phyloP scores from a whole-genome alignment of 2,797 vertebrate species.

The Acridotheres tristis region DNA sequence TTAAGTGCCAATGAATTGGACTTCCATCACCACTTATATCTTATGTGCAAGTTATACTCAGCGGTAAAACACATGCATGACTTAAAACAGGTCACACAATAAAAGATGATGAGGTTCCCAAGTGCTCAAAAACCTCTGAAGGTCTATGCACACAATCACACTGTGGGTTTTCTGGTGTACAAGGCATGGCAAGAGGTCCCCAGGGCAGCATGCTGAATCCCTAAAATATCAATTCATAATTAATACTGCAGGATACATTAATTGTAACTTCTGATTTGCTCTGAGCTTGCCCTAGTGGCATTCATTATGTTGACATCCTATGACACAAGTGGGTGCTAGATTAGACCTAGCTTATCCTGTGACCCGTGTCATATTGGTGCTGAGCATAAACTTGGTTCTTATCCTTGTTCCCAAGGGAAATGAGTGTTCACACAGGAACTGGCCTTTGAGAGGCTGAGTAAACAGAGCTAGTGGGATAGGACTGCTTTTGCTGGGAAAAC shows the following conservation, averaged over 20 bases:
- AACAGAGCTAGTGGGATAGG: neutral
- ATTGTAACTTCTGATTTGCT: constrained; percentile 10
- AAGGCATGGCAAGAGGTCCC: neutral
- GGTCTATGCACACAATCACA: neutral
- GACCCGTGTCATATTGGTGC: neutral
- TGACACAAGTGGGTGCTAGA: neutral
- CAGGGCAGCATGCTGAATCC: neutral
- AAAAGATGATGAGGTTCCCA: neutral
- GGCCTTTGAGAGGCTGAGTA: neutral
- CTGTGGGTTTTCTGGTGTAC: neutral
- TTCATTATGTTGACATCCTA: neutral
- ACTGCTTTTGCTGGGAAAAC: neutral
- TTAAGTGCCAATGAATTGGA: neutral
- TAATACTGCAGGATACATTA: neutral
- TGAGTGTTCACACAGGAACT: neutral
- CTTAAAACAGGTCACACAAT: neutral
- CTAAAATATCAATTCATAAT: constrained; percentile 18
- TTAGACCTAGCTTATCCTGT: neutral
- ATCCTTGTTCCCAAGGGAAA: neutral
- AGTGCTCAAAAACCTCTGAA: neutral
- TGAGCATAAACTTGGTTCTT: neutral
- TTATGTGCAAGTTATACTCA: neutral
- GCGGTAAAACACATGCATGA: neutral
- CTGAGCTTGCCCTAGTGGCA: neutral
- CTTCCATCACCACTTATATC: neutral